These are phyloP conservation scores for Forbesichthys agassizii DNA, from an alignment of 2,113 vertebrate genomes.

Conservation along the genomic window DNA sequence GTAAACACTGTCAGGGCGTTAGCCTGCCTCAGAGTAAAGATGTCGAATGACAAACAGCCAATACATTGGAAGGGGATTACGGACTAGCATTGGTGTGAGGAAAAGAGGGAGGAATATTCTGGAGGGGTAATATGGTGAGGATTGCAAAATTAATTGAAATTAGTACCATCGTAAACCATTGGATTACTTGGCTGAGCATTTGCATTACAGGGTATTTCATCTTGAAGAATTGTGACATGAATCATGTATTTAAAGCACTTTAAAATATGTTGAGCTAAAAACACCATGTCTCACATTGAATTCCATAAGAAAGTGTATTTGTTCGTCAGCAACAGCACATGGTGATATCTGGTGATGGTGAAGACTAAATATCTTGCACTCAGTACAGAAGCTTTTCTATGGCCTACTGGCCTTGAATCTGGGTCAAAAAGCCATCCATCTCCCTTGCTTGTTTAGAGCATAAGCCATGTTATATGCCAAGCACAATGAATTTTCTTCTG, in stretches of 20 bases:
- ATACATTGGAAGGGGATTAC: conserved; percentile 17
- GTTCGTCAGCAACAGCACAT: no score
- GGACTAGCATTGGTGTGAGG: conserved; percentile 14
- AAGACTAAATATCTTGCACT: no score
- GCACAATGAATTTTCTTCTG: no score
- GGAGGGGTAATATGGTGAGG: conserved; percentile 38
- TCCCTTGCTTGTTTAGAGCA: no score
- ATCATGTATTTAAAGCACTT: neutral
- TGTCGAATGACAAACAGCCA: conserved; percentile 15
- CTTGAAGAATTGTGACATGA: neutral
- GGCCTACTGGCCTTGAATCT: no score
- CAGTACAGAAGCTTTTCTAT: no score
- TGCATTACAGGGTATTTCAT: neutral
- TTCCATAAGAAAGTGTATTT: no score
- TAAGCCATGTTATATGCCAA: no score
- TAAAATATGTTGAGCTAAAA: no score
- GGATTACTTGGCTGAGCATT: neutral
- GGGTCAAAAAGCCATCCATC: no score
- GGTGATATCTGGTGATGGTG: no score
- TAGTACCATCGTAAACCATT: conserved; percentile 14
- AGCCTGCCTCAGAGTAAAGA: conserved; percentile 40
- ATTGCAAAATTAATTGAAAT: conserved; percentile 25
- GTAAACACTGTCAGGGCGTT: conserved; percentile 48
- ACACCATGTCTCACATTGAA: no score
- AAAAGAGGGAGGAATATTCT: conserved; percentile 29